These are phyloP conservation scores for Leucophora obtusa DNA, from an alignment of 2,888 invertebrate genomes.

Conservation along the genomic window DNA sequence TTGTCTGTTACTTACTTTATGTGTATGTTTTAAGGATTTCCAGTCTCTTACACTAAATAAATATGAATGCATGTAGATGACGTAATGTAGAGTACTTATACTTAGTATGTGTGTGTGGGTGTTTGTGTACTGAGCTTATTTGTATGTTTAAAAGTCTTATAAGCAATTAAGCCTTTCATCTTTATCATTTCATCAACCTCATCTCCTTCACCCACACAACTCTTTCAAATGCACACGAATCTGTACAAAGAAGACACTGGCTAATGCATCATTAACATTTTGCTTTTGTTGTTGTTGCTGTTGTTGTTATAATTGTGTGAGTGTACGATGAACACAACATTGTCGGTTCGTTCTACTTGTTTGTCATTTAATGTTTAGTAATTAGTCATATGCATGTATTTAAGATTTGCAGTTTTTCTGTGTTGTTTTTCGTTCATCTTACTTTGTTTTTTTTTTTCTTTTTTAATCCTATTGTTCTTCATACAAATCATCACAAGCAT, in stretches of 20 bases:
- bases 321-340: neutral
- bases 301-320: constrained; percentile 14
- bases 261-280: constrained; percentile 60
- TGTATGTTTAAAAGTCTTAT: constrained; percentile 35
- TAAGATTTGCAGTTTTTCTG: neutral
- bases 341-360: constrained; percentile 28
- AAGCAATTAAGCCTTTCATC: constrained; percentile 64
- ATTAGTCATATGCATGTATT: constrained; percentile 61
- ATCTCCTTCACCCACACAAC: neutral
- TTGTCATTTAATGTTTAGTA: constrained; percentile 63
- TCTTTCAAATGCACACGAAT: constrained; percentile 18
- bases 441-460: constrained; percentile 8
- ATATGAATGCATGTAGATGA: constrained; percentile 15
- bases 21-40: constrained; percentile 55
- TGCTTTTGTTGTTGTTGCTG: neutral
- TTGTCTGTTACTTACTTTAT: constrained; percentile 33
- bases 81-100: neutral
- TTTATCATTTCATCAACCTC: constrained; percentile 52
- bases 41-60: constrained; percentile 59
- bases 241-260: constrained; percentile 20
- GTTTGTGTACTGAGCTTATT: neutral
- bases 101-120: constrained; percentile 9
- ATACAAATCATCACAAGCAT: constrained; percentile 47
- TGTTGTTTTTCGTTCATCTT: constrained; percentile 14
- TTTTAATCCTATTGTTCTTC: constrained; percentile 26